Evolutionary conservation across 2,113 vertebrate genomes (phyloP).

Genomic region (Desmodus rotundus): DNA sequence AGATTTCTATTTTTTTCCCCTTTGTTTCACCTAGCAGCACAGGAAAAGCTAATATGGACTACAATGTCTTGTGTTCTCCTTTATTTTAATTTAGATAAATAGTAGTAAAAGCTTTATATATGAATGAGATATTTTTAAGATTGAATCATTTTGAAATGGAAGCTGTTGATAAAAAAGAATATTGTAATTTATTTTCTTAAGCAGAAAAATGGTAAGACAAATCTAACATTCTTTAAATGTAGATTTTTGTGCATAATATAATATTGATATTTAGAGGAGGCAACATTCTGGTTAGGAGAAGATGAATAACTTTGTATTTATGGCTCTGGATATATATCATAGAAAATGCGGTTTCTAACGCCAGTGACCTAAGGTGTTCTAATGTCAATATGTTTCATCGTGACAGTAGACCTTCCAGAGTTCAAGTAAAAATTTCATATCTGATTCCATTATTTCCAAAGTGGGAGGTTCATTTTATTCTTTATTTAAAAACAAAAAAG

Average conservation of each 20-base stretch:
- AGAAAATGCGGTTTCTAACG: slow-evolving; percentile 31
- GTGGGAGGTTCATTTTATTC: neutral
- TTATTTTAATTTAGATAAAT: slow-evolving; percentile 29
- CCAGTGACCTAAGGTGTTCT: slow-evolving; percentile 2
- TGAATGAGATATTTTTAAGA: neutral
- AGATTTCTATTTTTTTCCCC: neutral
- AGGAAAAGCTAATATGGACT: neutral
- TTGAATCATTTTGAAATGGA: slow-evolving; percentile 34
- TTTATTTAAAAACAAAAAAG: slow-evolving; percentile 18
- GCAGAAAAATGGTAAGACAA: neutral
- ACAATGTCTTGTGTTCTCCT: neutral
- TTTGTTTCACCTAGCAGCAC: neutral
- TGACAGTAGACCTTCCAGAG: neutral
- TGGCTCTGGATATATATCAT: neutral
- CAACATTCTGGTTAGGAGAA: neutral
- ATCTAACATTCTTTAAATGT: neutral
- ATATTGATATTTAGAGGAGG: neutral
- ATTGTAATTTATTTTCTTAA: slow-evolving; percentile 26
- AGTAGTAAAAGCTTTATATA: neutral
- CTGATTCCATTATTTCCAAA: slow-evolving; percentile 1
- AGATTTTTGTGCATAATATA: neutral
- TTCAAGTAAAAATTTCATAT: neutral
- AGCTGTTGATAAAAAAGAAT: neutral
- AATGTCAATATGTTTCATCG: slow-evolving; percentile 10
- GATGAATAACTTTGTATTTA: slow-evolving; percentile 20